Base-by-base conservation (phyloP, 2,113 vertebrate species). In the Climacteris rufus region DNA sequence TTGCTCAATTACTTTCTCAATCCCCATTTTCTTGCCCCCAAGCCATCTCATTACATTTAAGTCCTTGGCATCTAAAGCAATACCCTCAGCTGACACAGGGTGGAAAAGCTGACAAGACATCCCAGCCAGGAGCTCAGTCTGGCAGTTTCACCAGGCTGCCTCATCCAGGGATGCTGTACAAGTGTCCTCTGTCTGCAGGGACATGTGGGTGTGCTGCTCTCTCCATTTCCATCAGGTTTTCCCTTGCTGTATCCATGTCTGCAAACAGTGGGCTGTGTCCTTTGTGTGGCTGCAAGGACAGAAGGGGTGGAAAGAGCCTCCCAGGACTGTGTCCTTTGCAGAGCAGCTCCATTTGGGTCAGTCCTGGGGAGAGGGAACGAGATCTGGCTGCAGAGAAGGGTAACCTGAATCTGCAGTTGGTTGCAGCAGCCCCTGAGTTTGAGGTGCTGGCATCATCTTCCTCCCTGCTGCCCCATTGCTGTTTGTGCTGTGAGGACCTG, bases 141-240 rank as follows among this genome's bases (percentile, higher is more conserved):
- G n/a, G 33, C 47, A 18, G 0, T 74, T 49, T 31, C 42, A 42
- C 18, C 35, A 40, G 60, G 25, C 85, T 70, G 25, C 33, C 64
- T 37, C 2, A 4, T 21, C 19, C 66, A 8, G 2, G n/a, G 47
- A 15, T 2, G 4, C 19, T 11, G 35, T 4, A 10, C 25, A 31
- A 15, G 53, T 4, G 9, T 83, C 23, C 69, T 28, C 15, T 1
- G 23, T 42, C 65, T 57, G 50, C 0, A 0, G 47, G 76, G 37
- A 56, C 20, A 4, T 1, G 3, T 2, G 1, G 20, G 7, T 0
- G 6, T 23, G 60, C 37, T 35, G 27, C 60, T 74, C n/a, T 49
- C 37, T 2, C 50, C 24, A 4, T 11, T 68, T 42, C 68, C 21
- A 4, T 33, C 0, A 0, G 5, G 21, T 50, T 75, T 70, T 54